Conservation (phyloP, 2,113 vertebrate genomes). For the Pandion haliaetus region DNA sequence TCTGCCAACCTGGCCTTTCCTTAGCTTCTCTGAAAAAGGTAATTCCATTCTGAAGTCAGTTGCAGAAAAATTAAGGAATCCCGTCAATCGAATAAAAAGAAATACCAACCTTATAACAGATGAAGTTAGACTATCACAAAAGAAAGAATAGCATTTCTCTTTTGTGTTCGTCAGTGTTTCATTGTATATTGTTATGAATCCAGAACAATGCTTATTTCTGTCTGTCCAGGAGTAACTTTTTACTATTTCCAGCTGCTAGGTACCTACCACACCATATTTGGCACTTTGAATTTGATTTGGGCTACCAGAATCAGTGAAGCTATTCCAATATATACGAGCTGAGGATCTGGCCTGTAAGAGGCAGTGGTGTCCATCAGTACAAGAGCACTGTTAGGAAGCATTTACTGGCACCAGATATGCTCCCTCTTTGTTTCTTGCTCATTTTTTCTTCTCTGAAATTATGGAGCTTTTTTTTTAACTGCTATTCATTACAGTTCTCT, state of each 20-base stretch:
- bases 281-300: not conserved
- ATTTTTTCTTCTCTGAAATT: not conserved
- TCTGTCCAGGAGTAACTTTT: not conserved
- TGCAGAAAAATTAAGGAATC: not conserved
- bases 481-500: slow-evolving; percentile 17
- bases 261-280: not conserved
- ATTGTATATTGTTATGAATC: not conserved
- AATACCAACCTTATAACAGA: not conserved
- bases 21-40: not conserved
- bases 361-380: not conserved
- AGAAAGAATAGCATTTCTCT: not conserved
- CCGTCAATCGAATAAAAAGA: not conserved
- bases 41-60: not conserved
- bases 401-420: not conserved
- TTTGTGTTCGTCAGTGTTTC: not conserved
- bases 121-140: not conserved
- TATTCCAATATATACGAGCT: not conserved
- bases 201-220: not conserved
- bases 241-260: not conserved
- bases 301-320: not conserved
- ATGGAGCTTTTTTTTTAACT: not conserved
- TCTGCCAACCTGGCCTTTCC: not conserved
- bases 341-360: not conserved
- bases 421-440: not conserved
- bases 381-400: not conserved